Base-by-base conservation (phyloP, 2,888 invertebrate genomes). In the Sialis lutaria region DNA sequence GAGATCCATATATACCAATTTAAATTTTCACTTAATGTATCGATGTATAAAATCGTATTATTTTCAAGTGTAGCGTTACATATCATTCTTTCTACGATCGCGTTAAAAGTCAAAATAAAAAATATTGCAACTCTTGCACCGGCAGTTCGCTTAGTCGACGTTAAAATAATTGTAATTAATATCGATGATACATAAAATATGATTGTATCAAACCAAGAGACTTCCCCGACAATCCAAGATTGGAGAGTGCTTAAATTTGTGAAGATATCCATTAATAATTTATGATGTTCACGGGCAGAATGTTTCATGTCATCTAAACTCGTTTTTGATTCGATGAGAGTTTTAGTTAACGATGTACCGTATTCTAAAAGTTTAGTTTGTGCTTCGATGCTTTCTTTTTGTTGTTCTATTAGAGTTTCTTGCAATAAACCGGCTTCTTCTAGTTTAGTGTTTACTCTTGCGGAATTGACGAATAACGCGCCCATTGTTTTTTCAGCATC, bases 181-280 rank as follows among this genome's bases (percentile, higher is more conserved):
- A 40, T 45, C 35, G 75, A 55, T 44, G 75, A 55, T 39, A 73
- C 62, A 55, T 77, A 79, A 61, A 75, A 79, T n/a, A 74, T 58
- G 32, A 77, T 59, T 0, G 75, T 72, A 57, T 79, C 77, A 49
- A 79, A 63, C 65, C 77, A 74, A 1, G 74, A 75, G 45, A 78
- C 67, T 64, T 79, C 79, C 5, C 75, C 75, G 6, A 79, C 60
- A 48, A 79, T 67, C 68, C 77, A 72, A 42, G 67, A 63, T 58
- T 77, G 77, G 49, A 80, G 67, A 44, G 67, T 66, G 9, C 64
- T 61, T 37, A 79, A 58, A 48, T 70, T 67, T 12, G 69, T 67
- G 55, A 74, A 73, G 42, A 77, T 66, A 54, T 74, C 68, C 50
- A 65, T 63, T 37, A 79, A 66, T 42, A 77, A 57, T 51, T 70